Base-by-base conservation (phyloP, 2,113 vertebrate species). In the Oreochromis spilurus region DNA sequence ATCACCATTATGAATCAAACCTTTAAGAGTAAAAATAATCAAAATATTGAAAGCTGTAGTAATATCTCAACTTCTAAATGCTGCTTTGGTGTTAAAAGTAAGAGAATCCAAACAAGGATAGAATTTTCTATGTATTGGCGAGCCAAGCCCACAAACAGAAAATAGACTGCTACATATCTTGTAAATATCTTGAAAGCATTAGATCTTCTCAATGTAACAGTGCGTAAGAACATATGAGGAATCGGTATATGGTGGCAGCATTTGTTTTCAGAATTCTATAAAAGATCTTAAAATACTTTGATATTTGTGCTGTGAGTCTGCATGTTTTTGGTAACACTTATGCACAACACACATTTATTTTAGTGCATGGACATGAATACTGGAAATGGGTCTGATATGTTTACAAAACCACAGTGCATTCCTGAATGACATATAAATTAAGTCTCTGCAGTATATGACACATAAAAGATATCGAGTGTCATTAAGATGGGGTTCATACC, bases 311-410 rank as follows among this genome's bases (percentile, higher is more conserved):
- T 52, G 62, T 80, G 11, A 26, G 65, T 83, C 77, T n/a, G n/a
- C 62, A 60, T 75, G 34, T 43, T 81, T 82, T 40, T 88, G 62
- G 17, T 36, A 57, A 90, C 53, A 90, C 38, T 62, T 89, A 72
- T 55, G 84, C 83, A 92, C 84, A 90, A 87, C 89, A 92, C 80
- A 94, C 78, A 83, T 86, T 50, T 31, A 34, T 72, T 77, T 26
- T 81, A 86, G 90, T 89, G 90, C 91, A 96, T 96, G 95, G 89
- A 91, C 84, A 96, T 96, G 94, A 86, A 93, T 85, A 94, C 82
- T 92, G 84, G 84, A 88, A 94, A 97, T 97, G 96, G 93, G 90
- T 94, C 88, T 93, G 93, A 94, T 93, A 93, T 94, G 94, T 79
- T 93, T 85, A 91, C 87, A 89, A 87, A 89, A 93, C 75, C 87